Base-by-base conservation (phyloP, 2,797 vertebrate species). In the Antrozous pallidus region DNA sequence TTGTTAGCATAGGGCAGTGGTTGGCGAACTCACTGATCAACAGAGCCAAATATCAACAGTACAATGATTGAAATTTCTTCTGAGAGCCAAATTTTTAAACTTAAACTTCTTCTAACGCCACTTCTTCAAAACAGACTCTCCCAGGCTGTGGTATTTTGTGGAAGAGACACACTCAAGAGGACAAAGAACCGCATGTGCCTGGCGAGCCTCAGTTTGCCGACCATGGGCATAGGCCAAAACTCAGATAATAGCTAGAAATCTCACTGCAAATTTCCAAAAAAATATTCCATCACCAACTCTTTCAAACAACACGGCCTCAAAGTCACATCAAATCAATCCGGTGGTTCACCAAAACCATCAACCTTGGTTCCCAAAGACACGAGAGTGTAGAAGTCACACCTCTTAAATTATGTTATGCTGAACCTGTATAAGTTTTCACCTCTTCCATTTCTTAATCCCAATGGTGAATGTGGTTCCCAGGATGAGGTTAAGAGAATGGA, bases 181-280 rank as follows among this genome's bases (percentile, higher is more conserved):
- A n/a, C n/a, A n/a, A n/a, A n/a, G n/a, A n/a, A n/a, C n/a, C n/a
- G n/a, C n/a, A n/a, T n/a, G n/a, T n/a, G n/a, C n/a, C n/a, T n/a
- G n/a, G n/a, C n/a, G n/a, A n/a, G n/a, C n/a, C n/a, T n/a, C n/a
- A n/a, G n/a, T n/a, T n/a, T n/a, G n/a, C n/a, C n/a, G n/a, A n/a
- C n/a, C n/a, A n/a, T n/a, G n/a, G n/a, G 78, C 38, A 42, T 5
- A 8, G 70, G 69, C 47, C 73, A 88, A 84, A 78, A 74, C 77
- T 14, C 42, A 14, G 65, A 70, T 28, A 54, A 70, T 5, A 83
- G 0, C 0, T 1, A 0, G 0, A 6, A 84, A 74, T 82, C 65
- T 24, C 0, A 1, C 56, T 22, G 5, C 0, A 1, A 6, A 33
- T 14, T 2, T 47, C 81, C 31, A 7, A 7, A 8, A 9, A 45